Conservation (phyloP, 2,113 vertebrate genomes). For the Heterochromis multidens region DNA sequence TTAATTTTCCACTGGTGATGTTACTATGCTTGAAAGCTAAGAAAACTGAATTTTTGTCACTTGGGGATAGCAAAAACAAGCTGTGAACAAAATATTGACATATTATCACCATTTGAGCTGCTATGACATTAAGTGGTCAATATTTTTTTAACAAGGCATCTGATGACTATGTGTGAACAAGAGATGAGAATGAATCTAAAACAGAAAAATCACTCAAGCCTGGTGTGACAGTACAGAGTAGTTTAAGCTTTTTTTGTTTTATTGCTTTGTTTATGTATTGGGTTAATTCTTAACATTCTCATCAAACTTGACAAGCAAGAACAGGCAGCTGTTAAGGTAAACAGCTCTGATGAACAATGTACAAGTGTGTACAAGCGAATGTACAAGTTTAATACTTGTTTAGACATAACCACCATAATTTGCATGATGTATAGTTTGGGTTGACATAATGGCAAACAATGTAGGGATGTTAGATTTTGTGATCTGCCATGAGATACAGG, state of each 20-base stretch:
- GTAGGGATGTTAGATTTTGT: neutral
- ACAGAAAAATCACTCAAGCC: neutral
- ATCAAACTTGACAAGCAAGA: neutral
- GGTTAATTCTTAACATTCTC: neutral
- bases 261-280: neutral
- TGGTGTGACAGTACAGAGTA: neutral
- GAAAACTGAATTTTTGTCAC: neutral
- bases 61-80: neutral
- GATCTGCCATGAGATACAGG: neutral
- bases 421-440: neutral
- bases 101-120: neutral
- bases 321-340: neutral
- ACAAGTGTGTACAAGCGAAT: too few species aligned
- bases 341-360: neutral
- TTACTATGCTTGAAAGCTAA: neutral
- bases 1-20: neutral
- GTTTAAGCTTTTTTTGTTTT: neutral
- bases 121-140: neutral
- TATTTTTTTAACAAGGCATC: neutral
- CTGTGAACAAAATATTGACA: neutral
- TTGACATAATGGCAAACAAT: neutral
- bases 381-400: neutral
- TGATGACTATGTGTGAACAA: neutral
- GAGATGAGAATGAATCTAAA: neutral
- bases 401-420: neutral